These are phyloP conservation scores for Trematocara variabile DNA, from an alignment of 2,113 vertebrate genomes.

Conservation along the genomic window DNA sequence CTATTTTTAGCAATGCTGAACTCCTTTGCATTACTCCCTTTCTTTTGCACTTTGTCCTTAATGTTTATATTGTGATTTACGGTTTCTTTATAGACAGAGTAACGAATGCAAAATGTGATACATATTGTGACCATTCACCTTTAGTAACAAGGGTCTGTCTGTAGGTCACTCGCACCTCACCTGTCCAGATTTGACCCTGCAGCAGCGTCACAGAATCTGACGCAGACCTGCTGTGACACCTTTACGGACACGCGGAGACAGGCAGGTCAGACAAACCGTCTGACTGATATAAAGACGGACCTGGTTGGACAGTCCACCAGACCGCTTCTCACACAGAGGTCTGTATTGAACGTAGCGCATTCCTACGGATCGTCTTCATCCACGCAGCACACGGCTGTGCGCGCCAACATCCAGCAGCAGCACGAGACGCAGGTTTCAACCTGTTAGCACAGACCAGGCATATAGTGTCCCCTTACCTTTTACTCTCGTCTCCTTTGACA, in stretches of 20 bases:
- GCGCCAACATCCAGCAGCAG: constrained; percentile 8
- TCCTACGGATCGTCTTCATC: constrained; percentile 54
- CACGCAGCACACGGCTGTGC: constrained; percentile 16
- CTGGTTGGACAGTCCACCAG: background rate
- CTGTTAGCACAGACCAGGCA: constrained; percentile 46
- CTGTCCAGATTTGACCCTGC: background rate
- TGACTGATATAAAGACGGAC: background rate
- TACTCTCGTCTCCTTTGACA: constrained; percentile 70
- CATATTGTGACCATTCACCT: background rate
- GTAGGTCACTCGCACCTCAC: background rate
- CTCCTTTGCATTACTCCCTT: background rate
- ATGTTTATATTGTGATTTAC: background rate
- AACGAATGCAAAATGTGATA: background rate
- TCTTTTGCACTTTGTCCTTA: background rate
- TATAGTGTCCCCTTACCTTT: constrained; percentile 59
- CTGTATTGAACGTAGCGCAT: constrained; percentile 41
- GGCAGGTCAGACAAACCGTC: background rate
- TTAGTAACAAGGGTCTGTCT: background rate
- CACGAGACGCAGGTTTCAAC: constrained; percentile 34
- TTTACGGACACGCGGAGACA: background rate
- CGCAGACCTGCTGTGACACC: background rate
- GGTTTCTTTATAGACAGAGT: background rate
- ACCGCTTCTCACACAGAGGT: background rate
- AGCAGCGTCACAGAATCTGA: background rate
- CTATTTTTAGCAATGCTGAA: constrained; percentile 3